Evolutionary conservation across 1,140 invertebrate species (phyloP).

Genomic region (Macrobrachium rosenbergii): DNA sequence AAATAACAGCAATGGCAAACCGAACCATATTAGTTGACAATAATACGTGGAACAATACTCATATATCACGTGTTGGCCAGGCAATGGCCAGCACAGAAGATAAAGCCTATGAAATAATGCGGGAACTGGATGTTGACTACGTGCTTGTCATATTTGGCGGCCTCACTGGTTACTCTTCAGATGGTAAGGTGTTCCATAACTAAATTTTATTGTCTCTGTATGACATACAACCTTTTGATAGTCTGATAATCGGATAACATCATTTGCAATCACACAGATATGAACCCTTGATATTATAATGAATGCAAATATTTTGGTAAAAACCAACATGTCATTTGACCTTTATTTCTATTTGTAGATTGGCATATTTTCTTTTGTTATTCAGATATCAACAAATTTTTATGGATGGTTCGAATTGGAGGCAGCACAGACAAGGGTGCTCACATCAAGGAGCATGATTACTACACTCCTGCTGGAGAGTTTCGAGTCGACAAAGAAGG

Average conservation of each 20-base stretch:
- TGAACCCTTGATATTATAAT: background rate
- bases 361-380: slow-evolving; percentile 38
- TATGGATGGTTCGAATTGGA: slow-evolving; percentile 99
- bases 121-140: slow-evolving; percentile 96
- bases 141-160: slow-evolving; percentile 98
- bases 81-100: slow-evolving; percentile 98
- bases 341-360: too few species aligned
- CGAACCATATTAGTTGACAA: slow-evolving; percentile 98
- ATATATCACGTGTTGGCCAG: slow-evolving; percentile 96
- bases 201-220: background rate
- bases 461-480: slow-evolving; percentile 94
- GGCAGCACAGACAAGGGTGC: slow-evolving; percentile 94
- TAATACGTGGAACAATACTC: slow-evolving; percentile 99
- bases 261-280: background rate
- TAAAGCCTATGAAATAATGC: slow-evolving; percentile 97
- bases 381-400: slow-evolving; percentile 96
- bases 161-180: slow-evolving; percentile 97
- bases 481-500: slow-evolving; percentile 94
- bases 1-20: slow-evolving; percentile 99
- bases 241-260: too few species aligned
- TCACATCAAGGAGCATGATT: slow-evolving; percentile 96
- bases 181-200: slow-evolving; percentile 78
- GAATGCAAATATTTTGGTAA: background rate
- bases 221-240: too few species aligned
- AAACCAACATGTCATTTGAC: too few species aligned